A percentile compares a stretch with the other conserved stretches of the same genome.
phyloP scores from a whole-genome alignment of 2,113 vertebrate species.

The Paracanthobrama guichenoti region DNA sequence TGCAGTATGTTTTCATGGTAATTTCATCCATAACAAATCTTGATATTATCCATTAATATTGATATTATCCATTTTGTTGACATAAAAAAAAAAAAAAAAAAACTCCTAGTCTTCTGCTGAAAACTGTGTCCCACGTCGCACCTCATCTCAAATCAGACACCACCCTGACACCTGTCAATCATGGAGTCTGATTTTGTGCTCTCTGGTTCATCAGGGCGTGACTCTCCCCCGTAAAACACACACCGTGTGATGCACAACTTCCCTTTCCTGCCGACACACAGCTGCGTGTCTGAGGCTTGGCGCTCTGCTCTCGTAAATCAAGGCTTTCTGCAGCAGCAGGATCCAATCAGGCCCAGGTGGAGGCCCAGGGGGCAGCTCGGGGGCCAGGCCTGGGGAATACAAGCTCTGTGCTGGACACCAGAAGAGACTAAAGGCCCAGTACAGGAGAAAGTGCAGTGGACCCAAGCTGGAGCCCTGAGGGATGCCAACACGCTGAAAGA shows the following conservation, averaged over 20 bases:
- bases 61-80: background rate
- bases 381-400: constrained; percentile 81
- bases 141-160: constrained; percentile 69
- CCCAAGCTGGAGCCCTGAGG: constrained; percentile 38
- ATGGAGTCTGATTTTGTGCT: constrained; percentile 79
- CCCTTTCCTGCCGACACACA: constrained; percentile 94
- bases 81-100: too few relatives aligned
- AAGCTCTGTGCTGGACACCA: constrained; percentile 85
- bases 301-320: constrained; percentile 91
- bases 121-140: background rate
- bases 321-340: constrained; percentile 93
- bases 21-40: background rate
- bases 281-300: constrained; percentile 83
- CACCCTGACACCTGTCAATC: constrained; percentile 84
- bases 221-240: constrained; percentile 89
- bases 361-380: constrained; percentile 76
- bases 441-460: constrained; percentile 38
- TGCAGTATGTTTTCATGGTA: background rate
- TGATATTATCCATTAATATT: background rate
- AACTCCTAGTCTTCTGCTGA: constrained; percentile 66
- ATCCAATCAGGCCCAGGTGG: constrained; percentile 97
- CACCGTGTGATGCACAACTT: constrained; percentile 96
- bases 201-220: constrained; percentile 66
- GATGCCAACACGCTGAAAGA: constrained; percentile 10
- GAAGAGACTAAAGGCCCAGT: constrained; percentile 71